Evolutionary conservation across 2,113 vertebrate genomes (phyloP), one percentile per base, ranked within the genome.

Genomic region (Potamarius usumacintae): DNA sequence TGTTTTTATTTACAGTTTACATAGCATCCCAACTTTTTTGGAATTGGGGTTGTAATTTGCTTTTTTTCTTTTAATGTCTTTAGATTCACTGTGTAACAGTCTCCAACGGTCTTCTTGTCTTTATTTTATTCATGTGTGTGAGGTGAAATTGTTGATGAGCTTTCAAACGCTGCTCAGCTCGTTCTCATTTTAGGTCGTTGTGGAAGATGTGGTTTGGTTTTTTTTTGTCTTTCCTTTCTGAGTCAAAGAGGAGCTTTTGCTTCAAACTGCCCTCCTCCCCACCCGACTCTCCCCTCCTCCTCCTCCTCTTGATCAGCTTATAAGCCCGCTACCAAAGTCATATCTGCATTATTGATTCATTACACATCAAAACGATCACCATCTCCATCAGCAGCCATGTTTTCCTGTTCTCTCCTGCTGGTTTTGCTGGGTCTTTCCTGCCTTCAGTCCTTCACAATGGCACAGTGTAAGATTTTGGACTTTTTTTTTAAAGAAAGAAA

Each of bases 391-490:
- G n/a, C 63, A 30, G 34, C 12, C 42, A 69, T 69, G 82, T 53
- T 27, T 4, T 50, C 42, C 18, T 6, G 82, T 15, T 53, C 48
- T 83, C 42, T 83, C 48, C 22, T 83, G 34, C 5, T 67, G 82
- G 11, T 67, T 17, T 63, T 83, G 42, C 48, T 83, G 25, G 82
- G 48, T 17, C 82, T 83, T 22, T n/a, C 42, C 82, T 67, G 34
- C 62, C 20, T 83, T 83, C 62, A 83, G 82, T 53, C 48, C 62
- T 53, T 53, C 15, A 53, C 62, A 27, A 53, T 7, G n/a, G 48
- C 62, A n/a, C 25, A 83, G 7, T 4, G 82, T 83, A 52, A 69
- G 78, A 80, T 30, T 57, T 80, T 57, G 15, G 4, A 1, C 0
- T 72, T 72, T 17, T 12, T 20, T 25, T 25, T n/a, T 17, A 71